These are phyloP conservation scores for Stegana nigrithorax DNA, from an alignment of 2,888 invertebrate genomes.

Conservation along the genomic window DNA sequence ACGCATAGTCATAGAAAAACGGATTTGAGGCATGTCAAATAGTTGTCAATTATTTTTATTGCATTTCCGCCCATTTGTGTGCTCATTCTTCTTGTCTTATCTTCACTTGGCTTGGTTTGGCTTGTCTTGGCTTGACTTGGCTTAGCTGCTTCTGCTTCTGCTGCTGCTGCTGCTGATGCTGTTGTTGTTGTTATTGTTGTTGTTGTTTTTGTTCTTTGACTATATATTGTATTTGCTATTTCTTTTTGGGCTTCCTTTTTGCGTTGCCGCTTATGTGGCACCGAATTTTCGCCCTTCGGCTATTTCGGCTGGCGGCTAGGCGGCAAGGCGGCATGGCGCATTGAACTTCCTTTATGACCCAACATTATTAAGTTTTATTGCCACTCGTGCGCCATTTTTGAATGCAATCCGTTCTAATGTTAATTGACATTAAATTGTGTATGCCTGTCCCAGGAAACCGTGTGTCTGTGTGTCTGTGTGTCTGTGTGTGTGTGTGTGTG, in stretches of 20 bases:
- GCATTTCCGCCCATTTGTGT: slow-evolving; percentile 48
- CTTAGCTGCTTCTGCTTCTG: too few species aligned
- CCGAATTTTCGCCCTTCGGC: slow-evolving; percentile 16
- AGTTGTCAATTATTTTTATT: slow-evolving; percentile 61
- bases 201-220: too few species aligned
- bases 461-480: background rate
- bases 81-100: slow-evolving; percentile 3
- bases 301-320: slow-evolving; percentile 38
- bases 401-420: slow-evolving; percentile 4
- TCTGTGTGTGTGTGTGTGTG: slow-evolving; percentile 10
- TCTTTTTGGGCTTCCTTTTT: background rate
- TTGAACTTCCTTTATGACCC: background rate
- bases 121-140: too few species aligned
- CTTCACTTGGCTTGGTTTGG: too few species aligned
- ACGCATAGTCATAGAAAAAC: too few species aligned
- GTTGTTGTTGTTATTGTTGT: too few species aligned
- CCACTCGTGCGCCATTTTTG: slow-evolving; percentile 4
- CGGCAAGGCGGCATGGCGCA: too few species aligned
- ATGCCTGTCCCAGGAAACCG: background rate
- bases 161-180: too few species aligned
- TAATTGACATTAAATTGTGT: slow-evolving; percentile 9
- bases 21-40: slow-evolving; percentile 61
- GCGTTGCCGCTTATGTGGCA: slow-evolving; percentile 10
- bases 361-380: background rate
- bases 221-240: too few species aligned